Base-by-base conservation (phyloP, 2,113 vertebrate genomes). In the Numenius arquata region DNA sequence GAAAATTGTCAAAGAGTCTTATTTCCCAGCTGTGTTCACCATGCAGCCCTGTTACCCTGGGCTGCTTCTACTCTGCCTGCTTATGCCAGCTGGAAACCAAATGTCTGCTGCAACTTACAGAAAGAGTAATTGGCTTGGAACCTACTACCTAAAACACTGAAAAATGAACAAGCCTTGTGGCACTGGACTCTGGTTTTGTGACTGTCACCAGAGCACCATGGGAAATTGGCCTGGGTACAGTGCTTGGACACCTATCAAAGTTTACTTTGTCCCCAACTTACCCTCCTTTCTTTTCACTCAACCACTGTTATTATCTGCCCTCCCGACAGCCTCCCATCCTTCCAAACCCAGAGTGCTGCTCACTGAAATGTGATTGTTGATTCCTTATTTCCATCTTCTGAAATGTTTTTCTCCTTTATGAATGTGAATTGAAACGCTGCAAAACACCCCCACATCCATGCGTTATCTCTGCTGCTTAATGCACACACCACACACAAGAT, bases 401-500 rank as follows among this genome's bases (percentile, higher is more conserved):
- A 67, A 84, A 27, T 38, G 20, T 29, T 77, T 80, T 58, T 76
- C 22, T 81, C 21, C 32, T 50, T 67, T 32, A 59, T 15, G 47
- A 45, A 53, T 0, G 0, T 30, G 30, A 53, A 71, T 32, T 0
- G 0, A 55, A 92, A 83, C 1, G 0, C 41, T 86, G 30, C 23
- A 23, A 14, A 41, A 36, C 3, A 2, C 5, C 8, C 13, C 9
- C 8, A 3, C 2, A 43, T 20, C 47, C 36, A 17, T 8, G 16
- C 61, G 14, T 72, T 56, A n/a, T 43, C 40, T 61, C n/a, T 83
- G 38, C 58, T 89, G 27, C 71, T 85, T 75, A 71, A 61, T 32
- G 58, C 15, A 48, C 36, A n/a, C 14, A 63, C 8, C 38, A 47
- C 10, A 75, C 17, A 32, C 13, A 1, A 63, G 17, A n/a, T 32